Evolutionary conservation across 2,797 vertebrate species (phyloP), one percentile per base, ranked within the genome.

Genomic region (Sitta carolinensis): DNA sequence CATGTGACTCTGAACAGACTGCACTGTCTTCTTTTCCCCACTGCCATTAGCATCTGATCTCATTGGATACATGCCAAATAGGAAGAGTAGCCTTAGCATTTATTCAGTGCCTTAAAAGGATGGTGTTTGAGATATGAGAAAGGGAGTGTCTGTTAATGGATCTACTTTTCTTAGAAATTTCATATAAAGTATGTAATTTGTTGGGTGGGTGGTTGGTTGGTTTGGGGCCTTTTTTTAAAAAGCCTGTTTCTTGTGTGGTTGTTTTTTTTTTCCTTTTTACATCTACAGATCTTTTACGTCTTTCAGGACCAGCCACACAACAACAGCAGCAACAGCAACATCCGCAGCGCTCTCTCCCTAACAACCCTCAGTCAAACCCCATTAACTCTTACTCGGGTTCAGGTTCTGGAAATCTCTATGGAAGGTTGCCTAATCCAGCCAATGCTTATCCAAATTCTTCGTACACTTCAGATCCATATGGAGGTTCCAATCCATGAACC

Each of bases 361-460:
- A 68, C 85, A 98, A 97, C 80, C 96, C 98, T 94, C 98, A 98
- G 89, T 96, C 98, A 61, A 97, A 97, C 50, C 84, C 98, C 34
- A 73, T 97, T 74, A 97, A 97, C 58, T 94, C 98, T 57, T 99
- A 98, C 95, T 94, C 98, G 93, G 96, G 98, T 93, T 97, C 99
- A 89, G 97, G 97, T 93, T 93, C 98, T 95, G 96, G 98, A 94
- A 97, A 93, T 94, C 94, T 96, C 15, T 99, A 98, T 92, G 95
- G 98, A 95, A 98, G 98, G 95, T 98, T 98, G 74, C 97, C 98
- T 79, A 98, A 97, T 94, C 91, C 98, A 75, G 95, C 97, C 50
- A 98, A 95, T 87, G 93, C 98, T 89, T 99, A 98, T 91, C 97
- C 98, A 88, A 98, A 98, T 97, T 98, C 98, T 97, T 98, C 98